Conservation (phyloP, 1,140 invertebrate species). For the silkworm (Bombyx mori) region DNA sequence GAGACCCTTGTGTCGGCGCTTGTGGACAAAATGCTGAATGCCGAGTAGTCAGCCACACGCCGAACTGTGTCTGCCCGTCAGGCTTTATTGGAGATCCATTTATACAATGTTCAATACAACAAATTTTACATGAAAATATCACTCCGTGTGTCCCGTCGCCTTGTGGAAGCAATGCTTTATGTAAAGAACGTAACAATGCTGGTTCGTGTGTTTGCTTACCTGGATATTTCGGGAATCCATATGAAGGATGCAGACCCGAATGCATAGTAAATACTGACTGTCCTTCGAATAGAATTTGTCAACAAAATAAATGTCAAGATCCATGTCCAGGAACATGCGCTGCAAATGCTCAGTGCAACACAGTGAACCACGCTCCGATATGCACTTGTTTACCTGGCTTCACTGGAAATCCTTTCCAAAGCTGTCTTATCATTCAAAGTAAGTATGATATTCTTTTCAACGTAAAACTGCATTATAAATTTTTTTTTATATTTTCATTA, state of each 20-base stretch:
- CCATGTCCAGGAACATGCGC: slow-evolving; percentile 79
- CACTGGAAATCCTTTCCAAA: slow-evolving; percentile 75
- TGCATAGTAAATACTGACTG: slow-evolving; percentile 77
- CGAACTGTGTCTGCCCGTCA: slow-evolving; percentile 74
- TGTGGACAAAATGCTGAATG: slow-evolving; percentile 78
- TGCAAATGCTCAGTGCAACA: slow-evolving; percentile 74
- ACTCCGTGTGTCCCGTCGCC: slow-evolving; percentile 76
- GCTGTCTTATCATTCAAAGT: slow-evolving; percentile 73
- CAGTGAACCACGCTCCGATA: slow-evolving; percentile 73
- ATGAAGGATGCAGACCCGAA: slow-evolving; percentile 77
- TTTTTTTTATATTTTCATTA: not conserved
- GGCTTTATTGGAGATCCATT: slow-evolving; percentile 76
- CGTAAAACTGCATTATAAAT: not conserved
- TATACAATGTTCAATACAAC: slow-evolving; percentile 59
- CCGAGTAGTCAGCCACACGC: slow-evolving; percentile 77
- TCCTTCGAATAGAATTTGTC: slow-evolving; percentile 73
- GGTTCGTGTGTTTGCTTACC: slow-evolving; percentile 76
- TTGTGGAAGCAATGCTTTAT: slow-evolving; percentile 78
- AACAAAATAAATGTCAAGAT: slow-evolving; percentile 76
- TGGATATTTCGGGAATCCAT: slow-evolving; percentile 80
- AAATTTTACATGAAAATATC: slow-evolving; percentile 37
- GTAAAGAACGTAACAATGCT: slow-evolving; percentile 73
- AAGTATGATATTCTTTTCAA: slow-evolving; percentile 32
- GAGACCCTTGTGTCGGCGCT: slow-evolving; percentile 76
- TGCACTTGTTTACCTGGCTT: slow-evolving; percentile 73